Conservation (phyloP, 2,797 vertebrate species). For the Cirrhinus mrigala region DNA sequence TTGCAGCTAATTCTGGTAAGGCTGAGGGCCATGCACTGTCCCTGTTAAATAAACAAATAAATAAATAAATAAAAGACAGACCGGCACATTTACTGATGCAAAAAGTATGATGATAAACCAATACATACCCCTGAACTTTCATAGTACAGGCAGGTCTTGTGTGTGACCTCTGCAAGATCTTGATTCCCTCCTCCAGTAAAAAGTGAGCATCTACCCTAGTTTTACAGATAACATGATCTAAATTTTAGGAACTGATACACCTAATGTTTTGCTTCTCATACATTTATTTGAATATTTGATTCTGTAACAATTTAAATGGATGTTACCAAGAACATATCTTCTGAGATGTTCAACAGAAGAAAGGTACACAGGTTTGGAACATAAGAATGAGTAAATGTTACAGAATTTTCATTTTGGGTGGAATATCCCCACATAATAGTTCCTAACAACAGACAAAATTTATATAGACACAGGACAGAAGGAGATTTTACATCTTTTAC, state of each 20-base stretch:
- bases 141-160: neutral
- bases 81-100: neutral
- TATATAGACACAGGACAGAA: neutral
- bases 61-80: too few species aligned
- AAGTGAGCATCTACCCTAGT: neutral
- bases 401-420: too few species aligned
- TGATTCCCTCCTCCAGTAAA: neutral
- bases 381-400: neutral
- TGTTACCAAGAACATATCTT: neutral
- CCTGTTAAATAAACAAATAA: too few species aligned
- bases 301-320: neutral
- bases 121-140: neutral
- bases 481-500: neutral
- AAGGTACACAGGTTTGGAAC: neutral
- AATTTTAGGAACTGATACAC: neutral
- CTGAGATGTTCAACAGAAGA: neutral
- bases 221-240: neutral
- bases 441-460: neutral
- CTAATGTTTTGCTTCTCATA: neutral
- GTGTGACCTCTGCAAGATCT: neutral
- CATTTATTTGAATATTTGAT: neutral
- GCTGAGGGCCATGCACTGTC: too few species aligned
- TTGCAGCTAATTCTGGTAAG: too few species aligned
- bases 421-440: neutral
- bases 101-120: neutral